phyloP scores from a whole-genome alignment of 2,888 invertebrate species.

The Andricus quercusramuli region DNA sequence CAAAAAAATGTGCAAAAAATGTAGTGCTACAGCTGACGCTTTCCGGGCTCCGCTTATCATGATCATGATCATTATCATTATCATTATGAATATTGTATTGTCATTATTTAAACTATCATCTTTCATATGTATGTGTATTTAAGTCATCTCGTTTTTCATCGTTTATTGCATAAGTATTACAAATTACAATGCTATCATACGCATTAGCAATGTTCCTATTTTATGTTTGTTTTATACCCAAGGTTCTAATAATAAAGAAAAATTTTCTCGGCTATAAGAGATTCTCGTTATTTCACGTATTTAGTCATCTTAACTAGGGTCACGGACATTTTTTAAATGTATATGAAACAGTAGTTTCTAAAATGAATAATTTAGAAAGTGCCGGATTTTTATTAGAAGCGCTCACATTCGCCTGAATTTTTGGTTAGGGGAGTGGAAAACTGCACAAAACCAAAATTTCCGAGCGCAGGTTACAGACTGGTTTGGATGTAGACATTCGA shows the following conservation, averaged over 20 bases:
- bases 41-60: constrained; percentile 50
- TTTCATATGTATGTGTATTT: constrained; percentile 52
- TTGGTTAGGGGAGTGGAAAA: too few species aligned
- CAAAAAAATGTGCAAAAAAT: constrained; percentile 26
- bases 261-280: constrained; percentile 63
- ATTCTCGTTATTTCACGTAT: neutral
- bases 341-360: too few species aligned
- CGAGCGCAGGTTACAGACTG: too few species aligned
- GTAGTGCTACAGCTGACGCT: neutral
- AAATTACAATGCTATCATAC: constrained; percentile 66
- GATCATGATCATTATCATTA: constrained; percentile 47
- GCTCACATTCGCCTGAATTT: too few species aligned
- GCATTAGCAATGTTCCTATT: constrained; percentile 73
- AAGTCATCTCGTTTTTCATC: constrained; percentile 55
- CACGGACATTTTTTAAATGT: neutral
- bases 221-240: constrained; percentile 65
- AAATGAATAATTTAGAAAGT: too few species aligned
- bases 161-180: constrained; percentile 60
- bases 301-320: neutral
- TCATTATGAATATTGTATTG: constrained; percentile 51
- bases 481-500: too few species aligned
- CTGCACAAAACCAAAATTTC: too few species aligned
- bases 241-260: constrained; percentile 67
- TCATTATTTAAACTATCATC: constrained; percentile 54
- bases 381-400: too few species aligned